Percentiles rank a stretch among this genome's conserved stretches.
These are phyloP conservation scores for Sylvietta virens DNA, from an alignment of 2,113 vertebrate genomes.

Conservation along the genomic window DNA sequence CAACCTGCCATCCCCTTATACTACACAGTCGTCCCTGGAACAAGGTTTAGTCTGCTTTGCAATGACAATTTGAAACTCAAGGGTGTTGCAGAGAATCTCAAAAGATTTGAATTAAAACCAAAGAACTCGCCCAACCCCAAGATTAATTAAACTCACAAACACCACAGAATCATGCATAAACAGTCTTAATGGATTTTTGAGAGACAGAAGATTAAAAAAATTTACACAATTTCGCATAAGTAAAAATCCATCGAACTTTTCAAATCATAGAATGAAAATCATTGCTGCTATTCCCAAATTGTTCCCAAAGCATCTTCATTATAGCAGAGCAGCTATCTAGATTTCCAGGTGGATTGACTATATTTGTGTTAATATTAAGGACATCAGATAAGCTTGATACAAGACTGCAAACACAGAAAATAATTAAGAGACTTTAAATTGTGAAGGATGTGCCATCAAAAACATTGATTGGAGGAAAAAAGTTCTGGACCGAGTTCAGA, in stretches of 20 bases:
- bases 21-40: not conserved
- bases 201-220: not conserved
- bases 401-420: not conserved
- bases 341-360: not conserved
- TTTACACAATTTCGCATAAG: not conserved
- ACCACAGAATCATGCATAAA: not conserved
- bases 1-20: not conserved
- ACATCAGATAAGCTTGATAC: not conserved
- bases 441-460: not conserved
- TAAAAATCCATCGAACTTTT: not conserved
- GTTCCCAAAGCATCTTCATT: not conserved
- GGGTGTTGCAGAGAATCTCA: not conserved
- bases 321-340: not conserved
- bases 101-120: not conserved
- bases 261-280: not conserved
- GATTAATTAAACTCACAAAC: not conserved
- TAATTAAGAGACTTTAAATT: not conserved
- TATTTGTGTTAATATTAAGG: not conserved
- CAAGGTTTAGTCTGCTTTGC: not conserved
- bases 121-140: not conserved
- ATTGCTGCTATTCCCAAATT: not conserved
- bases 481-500: accelerated
- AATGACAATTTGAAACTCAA: not conserved
- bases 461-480: not conserved
- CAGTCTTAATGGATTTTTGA: not conserved